Base-by-base conservation (phyloP, 2,113 vertebrate species). In the Potamarius usumacintae region DNA sequence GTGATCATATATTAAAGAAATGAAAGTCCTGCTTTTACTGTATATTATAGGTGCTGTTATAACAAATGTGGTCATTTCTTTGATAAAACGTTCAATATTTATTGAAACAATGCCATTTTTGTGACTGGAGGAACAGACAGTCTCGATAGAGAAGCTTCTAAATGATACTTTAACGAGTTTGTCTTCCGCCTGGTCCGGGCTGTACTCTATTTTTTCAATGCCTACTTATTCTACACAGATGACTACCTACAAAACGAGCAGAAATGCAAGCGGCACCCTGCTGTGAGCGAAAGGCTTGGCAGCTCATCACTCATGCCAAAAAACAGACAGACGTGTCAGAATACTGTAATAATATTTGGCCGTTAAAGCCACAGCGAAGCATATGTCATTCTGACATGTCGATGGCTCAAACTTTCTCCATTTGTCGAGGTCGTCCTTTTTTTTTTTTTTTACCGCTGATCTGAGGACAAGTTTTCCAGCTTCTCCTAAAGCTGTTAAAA, bases 271-370 rank as follows among this genome's bases (percentile, higher is more conserved):
- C 50, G 20, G 57, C 79, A 12, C 18, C 79, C 30, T 62, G 30
- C 79, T 82, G 79, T 20, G 82, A n/a, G 60, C 2, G 67, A 52
- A 15, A 67, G 30, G 7, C 42, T 18, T n/a, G 82, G 57, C 48
- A 69, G n/a, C 82, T 84, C 63, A 83, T 83, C 62, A 65, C 20
- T 83, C 82, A 83, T 50, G 22, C n/a, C 79, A 7, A 48, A 82
- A 86, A 86, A 63, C 78, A 72, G 78, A 34, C 67, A 52, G 67
- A 15, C 67, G n/a, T 53, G 55, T 27, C 57, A 83, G 86, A 76
- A 86, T 53, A 27, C n/a, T 80, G 60, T 55, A 80, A 86, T 80
- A 80, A 69, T 81, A 60, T 77, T 81, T 58, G 79, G 12, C 65
- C 14, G 30, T 72, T 81, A 86, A 83, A 78, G 42, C 42, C 42